A percentile compares a stretch with the other conserved stretches of the same genome.
These are phyloP conservation scores for Zelleria hepariella DNA, from an alignment of 2,888 invertebrate genomes.

Conservation along the genomic window DNA sequence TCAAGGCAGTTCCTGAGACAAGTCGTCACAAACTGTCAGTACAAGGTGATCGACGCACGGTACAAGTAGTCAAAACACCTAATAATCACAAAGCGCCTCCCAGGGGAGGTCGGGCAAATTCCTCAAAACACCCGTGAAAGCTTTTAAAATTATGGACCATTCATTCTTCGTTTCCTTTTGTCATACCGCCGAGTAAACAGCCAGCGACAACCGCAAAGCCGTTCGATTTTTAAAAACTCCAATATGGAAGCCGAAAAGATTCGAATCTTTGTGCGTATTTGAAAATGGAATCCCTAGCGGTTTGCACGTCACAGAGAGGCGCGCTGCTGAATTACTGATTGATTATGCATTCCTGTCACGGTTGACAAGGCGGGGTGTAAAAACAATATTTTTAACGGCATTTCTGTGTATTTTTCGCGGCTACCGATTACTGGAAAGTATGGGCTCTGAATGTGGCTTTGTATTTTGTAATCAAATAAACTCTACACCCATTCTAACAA, in stretches of 20 bases:
- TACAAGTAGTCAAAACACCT: slow-evolving; percentile 59
- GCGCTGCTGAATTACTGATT: slow-evolving; percentile 62
- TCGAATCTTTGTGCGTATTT: slow-evolving; percentile 44
- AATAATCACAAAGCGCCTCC: slow-evolving; percentile 48
- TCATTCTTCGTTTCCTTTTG: slow-evolving; percentile 54
- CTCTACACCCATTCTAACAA: too few relatives aligned
- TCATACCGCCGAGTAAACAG: slow-evolving; percentile 3
- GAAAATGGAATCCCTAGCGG: slow-evolving; percentile 56
- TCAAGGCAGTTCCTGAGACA: too few relatives aligned
- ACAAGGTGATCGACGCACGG: too few relatives aligned
- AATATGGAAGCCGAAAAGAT: slow-evolving; percentile 25
- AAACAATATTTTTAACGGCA: slow-evolving; percentile 34
- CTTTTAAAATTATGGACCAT: slow-evolving; percentile 67
- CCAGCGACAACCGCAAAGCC: slow-evolving; percentile 19
- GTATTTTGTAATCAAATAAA: too few relatives aligned
- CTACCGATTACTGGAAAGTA: neutral
- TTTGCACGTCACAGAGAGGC: slow-evolving; percentile 43
- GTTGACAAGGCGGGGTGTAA: slow-evolving; percentile 34
- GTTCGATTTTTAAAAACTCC: slow-evolving; percentile 41
- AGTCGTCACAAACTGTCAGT: slow-evolving; percentile 38
- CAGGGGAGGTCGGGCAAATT: slow-evolving; percentile 40
- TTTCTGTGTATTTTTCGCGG: neutral
- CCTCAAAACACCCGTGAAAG: slow-evolving; percentile 56
- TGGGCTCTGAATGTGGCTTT: neutral
- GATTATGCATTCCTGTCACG: slow-evolving; percentile 66